These are phyloP conservation scores for Nesoenas mayeri DNA, from an alignment of 2,113 vertebrate genomes.

Conservation along the genomic window DNA sequence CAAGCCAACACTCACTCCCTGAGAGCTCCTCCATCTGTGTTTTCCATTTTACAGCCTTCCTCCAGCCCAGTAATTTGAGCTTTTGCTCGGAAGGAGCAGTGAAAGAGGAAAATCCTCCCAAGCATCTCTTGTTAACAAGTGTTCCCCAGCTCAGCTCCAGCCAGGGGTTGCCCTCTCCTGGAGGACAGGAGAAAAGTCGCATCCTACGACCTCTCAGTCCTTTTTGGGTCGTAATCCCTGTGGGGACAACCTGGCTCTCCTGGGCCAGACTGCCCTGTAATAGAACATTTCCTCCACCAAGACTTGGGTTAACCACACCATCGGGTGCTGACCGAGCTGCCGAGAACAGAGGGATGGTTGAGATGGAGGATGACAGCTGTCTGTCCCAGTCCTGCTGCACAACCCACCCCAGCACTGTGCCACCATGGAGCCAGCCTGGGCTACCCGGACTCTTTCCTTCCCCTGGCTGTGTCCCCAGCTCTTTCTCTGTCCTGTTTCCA, in stretches of 20 bases:
- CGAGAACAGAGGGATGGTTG: not conserved
- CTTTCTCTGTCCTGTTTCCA: not conserved
- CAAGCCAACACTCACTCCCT: not conserved
- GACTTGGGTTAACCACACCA: not conserved
- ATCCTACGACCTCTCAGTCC: not conserved
- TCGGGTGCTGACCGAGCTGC: not conserved
- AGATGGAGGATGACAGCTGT: accelerated
- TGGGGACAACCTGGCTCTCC: not conserved
- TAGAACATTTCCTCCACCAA: not conserved
- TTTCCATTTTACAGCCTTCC: not conserved
- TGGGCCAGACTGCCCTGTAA: too few relatives aligned
- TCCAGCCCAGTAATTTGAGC: slow-evolving; percentile 1
- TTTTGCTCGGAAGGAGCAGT: not conserved
- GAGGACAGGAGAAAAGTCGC: not conserved
- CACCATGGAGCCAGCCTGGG: not conserved
- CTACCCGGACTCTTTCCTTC: not conserved
- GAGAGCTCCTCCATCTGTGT: not conserved
- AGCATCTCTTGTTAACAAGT: not conserved
- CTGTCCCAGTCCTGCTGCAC: not conserved
- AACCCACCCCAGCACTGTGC: accelerated
- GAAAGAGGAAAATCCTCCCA: not conserved
- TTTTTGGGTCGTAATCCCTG: not conserved
- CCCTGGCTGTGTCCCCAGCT: not conserved
- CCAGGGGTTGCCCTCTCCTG: slow-evolving; percentile 65
- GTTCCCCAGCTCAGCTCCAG: not conserved